These are phyloP conservation scores for Drosophila neocordata DNA, from an alignment of 1,140 invertebrate species.

Conservation along the genomic window DNA sequence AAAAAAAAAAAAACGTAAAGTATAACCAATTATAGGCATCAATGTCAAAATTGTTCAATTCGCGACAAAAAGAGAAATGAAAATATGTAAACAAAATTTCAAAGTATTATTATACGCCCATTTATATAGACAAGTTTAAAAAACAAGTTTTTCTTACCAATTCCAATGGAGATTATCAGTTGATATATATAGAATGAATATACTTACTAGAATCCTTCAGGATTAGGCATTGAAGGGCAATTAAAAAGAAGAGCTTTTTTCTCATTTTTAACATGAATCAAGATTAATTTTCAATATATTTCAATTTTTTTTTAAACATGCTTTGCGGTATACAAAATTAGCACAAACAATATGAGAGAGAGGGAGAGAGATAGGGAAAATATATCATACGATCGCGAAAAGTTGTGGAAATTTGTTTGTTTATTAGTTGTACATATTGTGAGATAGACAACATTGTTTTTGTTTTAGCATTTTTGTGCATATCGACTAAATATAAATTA, in stretches of 20 bases:
- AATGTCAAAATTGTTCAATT: background rate
- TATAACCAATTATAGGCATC: background rate
- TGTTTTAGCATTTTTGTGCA: background rate
- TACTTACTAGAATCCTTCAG: too few relatives aligned
- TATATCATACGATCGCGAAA: background rate
- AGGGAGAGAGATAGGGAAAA: background rate
- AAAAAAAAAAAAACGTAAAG: conserved; percentile 12
- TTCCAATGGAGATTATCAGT: too few relatives aligned
- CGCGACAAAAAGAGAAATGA: background rate
- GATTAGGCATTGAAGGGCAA: too few relatives aligned
- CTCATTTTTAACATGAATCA: background rate
- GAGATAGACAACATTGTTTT: conserved; percentile 1
- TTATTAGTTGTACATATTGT: background rate
- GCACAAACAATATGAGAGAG: background rate
- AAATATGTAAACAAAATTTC: too few relatives aligned
- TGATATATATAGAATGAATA: too few relatives aligned
- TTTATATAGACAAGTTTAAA: too few relatives aligned
- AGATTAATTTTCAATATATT: background rate
- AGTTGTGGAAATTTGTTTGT: background rate
- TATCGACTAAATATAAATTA: background rate
- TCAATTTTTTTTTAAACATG: background rate
- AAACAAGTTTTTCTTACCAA: too few relatives aligned
- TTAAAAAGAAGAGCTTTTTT: too few relatives aligned
- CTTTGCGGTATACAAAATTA: background rate
- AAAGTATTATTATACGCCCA: too few relatives aligned